Evolutionary conservation across 2,888 invertebrate genomes (phyloP).

Genomic region (Lottia scabra): DNA sequence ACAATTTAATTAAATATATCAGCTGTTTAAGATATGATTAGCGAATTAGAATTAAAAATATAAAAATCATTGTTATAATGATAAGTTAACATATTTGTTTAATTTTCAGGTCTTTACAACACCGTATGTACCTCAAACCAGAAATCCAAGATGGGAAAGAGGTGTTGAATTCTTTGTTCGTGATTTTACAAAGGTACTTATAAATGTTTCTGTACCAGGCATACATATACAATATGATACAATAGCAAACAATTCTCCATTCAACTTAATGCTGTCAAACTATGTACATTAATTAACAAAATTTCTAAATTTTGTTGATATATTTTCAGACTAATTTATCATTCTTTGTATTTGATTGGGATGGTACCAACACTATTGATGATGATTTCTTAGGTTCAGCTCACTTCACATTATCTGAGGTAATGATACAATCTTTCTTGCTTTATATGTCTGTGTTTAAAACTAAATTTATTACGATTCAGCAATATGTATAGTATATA

Average conservation of each 20-base stretch:
- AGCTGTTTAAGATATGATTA: neutral
- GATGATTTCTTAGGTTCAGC: slow-evolving; percentile 73
- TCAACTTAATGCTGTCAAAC: no score
- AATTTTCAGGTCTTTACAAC: slow-evolving; percentile 72
- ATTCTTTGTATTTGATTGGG: slow-evolving; percentile 74
- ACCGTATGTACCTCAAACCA: slow-evolving; percentile 71
- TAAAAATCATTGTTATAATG: no score
- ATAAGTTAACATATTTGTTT: slow-evolving; percentile 18
- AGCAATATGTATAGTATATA: no score
- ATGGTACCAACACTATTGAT: slow-evolving; percentile 71
- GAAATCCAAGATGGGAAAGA: slow-evolving; percentile 72
- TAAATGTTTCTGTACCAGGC: neutral
- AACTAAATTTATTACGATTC: no score
- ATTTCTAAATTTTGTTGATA: no score
- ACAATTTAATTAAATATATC: neutral
- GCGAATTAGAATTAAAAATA: no score
- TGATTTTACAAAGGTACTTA: slow-evolving; percentile 71
- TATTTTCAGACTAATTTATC: slow-evolving; percentile 64
- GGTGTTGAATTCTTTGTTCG: slow-evolving; percentile 72
- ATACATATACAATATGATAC: no score
- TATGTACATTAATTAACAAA: no score
- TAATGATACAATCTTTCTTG: slow-evolving; percentile 44
- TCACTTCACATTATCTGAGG: slow-evolving; percentile 70
- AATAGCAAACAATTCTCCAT: no score
- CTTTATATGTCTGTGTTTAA: slow-evolving; percentile 4